Conservation (phyloP, 2,888 invertebrate species). For the Hyalella azteca region DNA sequence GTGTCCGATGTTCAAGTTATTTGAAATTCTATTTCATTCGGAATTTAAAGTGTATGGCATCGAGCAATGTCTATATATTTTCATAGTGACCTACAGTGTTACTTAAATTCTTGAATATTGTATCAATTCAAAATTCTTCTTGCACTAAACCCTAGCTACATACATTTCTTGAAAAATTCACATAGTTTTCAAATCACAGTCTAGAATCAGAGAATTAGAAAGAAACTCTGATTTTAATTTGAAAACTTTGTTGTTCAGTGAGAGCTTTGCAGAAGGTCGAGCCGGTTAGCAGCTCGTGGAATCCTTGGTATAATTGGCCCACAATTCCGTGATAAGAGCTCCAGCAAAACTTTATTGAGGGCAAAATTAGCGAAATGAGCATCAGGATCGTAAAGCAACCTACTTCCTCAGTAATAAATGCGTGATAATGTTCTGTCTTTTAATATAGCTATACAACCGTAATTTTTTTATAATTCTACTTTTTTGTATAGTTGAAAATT, state of each 20-base stretch:
- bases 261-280: neutral
- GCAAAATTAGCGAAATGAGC: constrained; percentile 20
- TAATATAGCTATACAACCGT: too few species aligned
- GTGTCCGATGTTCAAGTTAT: too few species aligned
- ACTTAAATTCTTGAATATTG: too few species aligned
- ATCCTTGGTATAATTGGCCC: constrained; percentile 24
- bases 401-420: too few species aligned
- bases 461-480: too few species aligned
- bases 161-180: neutral
- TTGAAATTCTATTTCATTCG: too few species aligned
- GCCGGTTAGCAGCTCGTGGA: neutral
- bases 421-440: too few species aligned
- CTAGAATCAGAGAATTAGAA: neutral
- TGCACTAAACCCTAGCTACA: neutral
- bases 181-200: neutral
- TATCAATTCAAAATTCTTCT: too few species aligned
- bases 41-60: too few species aligned
- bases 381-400: neutral
- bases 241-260: constrained; percentile 6
- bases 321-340: constrained; percentile 19
- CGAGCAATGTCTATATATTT: too few species aligned
- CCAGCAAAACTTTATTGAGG: neutral
- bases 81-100: too few species aligned
- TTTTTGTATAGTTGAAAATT: too few species aligned
- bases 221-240: constrained; percentile 15